Conservation (phyloP, 2,888 invertebrate species). For the Chloromyia formosa region DNA sequence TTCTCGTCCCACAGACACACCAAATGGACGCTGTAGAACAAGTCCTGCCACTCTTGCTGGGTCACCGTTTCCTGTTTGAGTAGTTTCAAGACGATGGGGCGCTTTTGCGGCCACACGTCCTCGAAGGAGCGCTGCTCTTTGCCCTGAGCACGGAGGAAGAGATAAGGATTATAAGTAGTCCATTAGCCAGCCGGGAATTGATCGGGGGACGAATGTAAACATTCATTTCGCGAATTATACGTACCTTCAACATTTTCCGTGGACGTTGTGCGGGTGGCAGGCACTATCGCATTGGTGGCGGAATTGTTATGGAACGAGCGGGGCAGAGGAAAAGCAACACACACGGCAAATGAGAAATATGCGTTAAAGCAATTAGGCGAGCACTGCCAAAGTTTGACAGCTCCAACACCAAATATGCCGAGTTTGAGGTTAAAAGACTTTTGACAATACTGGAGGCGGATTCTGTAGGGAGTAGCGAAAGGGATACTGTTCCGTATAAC, state of each 20-base stretch:
- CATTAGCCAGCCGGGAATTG: neutral
- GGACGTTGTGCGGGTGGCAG: neutral
- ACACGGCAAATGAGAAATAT: neutral
- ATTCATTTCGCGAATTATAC: too few species aligned
- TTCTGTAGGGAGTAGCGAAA: conserved; percentile 8
- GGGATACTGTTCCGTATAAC: neutral
- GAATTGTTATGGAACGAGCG: neutral
- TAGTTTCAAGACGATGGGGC: conserved; percentile 91
- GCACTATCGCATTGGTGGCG: conserved; percentile 34
- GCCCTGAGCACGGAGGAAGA: conserved; percentile 51
- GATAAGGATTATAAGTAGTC: too few species aligned
- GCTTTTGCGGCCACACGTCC: conserved; percentile 96
- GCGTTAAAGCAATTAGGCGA: neutral
- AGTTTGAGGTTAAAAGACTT: conserved; percentile 34
- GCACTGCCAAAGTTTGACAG: conserved; percentile 22
- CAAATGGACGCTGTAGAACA: conserved; percentile 94
- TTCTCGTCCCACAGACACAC: conserved; percentile 98
- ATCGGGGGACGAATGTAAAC: too few species aligned
- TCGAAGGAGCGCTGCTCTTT: conserved; percentile 88
- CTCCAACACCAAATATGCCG: conserved; percentile 4
- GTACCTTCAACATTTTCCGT: conserved; percentile 40
- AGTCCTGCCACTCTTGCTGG: conserved; percentile 95
- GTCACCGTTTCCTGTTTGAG: conserved; percentile 94
- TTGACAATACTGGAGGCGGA: neutral
- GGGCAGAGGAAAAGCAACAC: too few species aligned